Conservation (phyloP, 35 echinoderm and acorn worm species). For the Heliocidaris erythrogramma region DNA sequence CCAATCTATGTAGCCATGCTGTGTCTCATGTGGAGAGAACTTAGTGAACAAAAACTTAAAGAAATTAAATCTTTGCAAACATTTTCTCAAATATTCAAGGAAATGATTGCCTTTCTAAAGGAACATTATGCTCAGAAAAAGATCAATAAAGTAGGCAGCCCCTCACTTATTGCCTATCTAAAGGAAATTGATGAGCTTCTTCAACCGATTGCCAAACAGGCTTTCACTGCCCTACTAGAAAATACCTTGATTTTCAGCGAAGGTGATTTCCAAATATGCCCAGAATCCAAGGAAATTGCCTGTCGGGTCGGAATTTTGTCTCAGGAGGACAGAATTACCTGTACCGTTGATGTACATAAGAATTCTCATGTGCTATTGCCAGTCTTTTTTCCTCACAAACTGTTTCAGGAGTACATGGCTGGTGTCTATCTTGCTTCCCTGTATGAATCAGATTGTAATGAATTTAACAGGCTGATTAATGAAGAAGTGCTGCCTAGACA, state of each 20-base stretch:
- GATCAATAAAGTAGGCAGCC: neutral
- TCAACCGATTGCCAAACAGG: neutral
- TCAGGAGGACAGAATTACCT: neutral
- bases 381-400: neutral
- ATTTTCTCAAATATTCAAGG: neutral
- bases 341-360: neutral
- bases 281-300: neutral
- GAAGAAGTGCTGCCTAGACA: neutral
- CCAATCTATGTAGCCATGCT: neutral
- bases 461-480: neutral
- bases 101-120: neutral
- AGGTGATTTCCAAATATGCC: neutral
- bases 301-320: neutral
- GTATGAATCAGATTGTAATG: neutral
- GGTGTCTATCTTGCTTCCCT: neutral
- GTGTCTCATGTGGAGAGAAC: neutral
- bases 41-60: neutral
- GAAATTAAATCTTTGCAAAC: neutral
- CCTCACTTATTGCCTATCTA: neutral
- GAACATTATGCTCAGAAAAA: neutral
- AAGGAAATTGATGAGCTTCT: neutral
- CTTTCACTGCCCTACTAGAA: neutral
- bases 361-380: neutral
- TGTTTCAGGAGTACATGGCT: slow-evolving; percentile 7
- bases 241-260: neutral